Evolutionary conservation across 2,113 vertebrate genomes (phyloP), one percentile per base, ranked within the genome.

Genomic region (Cariama cristata): DNA sequence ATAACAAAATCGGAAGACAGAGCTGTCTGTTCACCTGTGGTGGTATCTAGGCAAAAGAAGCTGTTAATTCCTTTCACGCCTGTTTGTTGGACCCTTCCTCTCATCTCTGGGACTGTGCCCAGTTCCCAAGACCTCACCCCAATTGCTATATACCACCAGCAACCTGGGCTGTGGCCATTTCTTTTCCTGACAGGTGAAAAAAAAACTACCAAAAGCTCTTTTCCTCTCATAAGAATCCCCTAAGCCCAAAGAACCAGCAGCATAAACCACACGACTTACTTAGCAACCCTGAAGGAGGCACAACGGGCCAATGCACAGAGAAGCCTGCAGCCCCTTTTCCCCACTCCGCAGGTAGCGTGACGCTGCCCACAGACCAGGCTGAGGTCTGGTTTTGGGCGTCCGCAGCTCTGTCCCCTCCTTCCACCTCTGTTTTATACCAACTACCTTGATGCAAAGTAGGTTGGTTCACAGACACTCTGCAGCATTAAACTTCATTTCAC

Each of bases 281-380:
- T 24, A 32, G 35, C n/a, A 67, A 5, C 52, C 10, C 35, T 26
- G 24, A 30, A 6, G 19, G 74, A 69, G 35, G 22, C 50, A 52
- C 18, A 22, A 30, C 0, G 0, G 35, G 14, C 18, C 0, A 1
- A 38, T 4, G 16, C 10, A 18, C 30, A 4, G 8, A 64, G 47
- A 28, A 17, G 28, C 44, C 11, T 0, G 4, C 0, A 24, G 42
- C 12, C 17, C 33, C 30, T 58, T 35, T 47, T 28, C 18, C 8
- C 35, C 8, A 2, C 33, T 32, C 60, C 9, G 13, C 64, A 38
- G 55, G 55, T 53, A 83, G 52, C 45, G 8, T 0, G 19, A 13
- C 0, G 3, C 67, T 8, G 45, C 5, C 23, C 42, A 30, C 30
- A 63, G 53, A 14, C 19, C 28, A 24, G 55, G 35, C 67, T 42